These are phyloP conservation scores for Panurus biarmicus DNA, from an alignment of 2,113 vertebrate genomes.

Conservation along the genomic window DNA sequence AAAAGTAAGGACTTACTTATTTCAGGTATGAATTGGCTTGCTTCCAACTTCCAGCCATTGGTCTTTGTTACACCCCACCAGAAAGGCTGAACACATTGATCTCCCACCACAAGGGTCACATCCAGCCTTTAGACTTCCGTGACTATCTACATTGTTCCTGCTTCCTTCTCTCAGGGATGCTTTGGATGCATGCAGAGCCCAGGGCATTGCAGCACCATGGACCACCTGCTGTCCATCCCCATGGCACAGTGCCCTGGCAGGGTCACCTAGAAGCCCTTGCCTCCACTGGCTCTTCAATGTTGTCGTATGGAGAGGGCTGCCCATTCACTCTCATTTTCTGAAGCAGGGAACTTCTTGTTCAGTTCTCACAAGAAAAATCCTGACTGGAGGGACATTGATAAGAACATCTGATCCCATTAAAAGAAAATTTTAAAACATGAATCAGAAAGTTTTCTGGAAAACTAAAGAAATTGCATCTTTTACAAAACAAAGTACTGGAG, in stretches of 20 bases:
- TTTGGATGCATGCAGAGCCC: background rate
- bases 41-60: background rate
- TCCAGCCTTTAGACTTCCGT: background rate
- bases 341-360: background rate
- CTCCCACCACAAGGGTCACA: background rate
- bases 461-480: background rate
- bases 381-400: background rate
- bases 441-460: background rate
- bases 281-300: rapidly evolving
- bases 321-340: background rate
- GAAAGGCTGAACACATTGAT: background rate
- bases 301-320: background rate
- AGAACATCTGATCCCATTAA: background rate
- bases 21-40: background rate
- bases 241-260: background rate
- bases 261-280: background rate
- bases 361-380: background rate
- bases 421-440: background rate
- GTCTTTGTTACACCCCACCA: background rate
- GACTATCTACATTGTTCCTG: background rate
- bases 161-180: background rate
- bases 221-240: no score
- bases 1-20: background rate
- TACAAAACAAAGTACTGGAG: background rate
- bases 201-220: background rate